phyloP scores from a whole-genome alignment of 2,113 vertebrate genomes.

The Smithornis capensis region DNA sequence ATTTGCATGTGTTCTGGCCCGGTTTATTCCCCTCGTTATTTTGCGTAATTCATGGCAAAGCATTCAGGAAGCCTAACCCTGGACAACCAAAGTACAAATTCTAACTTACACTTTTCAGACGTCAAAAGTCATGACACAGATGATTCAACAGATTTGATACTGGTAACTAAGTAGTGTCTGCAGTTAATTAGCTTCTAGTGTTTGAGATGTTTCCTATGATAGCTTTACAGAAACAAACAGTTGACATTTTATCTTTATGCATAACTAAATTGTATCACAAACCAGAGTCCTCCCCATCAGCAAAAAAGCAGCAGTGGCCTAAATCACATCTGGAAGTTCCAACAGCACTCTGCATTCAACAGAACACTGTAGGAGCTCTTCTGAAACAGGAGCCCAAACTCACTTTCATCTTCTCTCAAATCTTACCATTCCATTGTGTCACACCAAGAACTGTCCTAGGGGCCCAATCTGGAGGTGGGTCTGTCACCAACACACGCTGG shows the following conservation, averaged over 20 bases:
- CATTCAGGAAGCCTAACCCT: neutral
- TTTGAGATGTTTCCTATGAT: neutral
- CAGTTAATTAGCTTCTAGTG: neutral
- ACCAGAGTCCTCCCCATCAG: neutral
- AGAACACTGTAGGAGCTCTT: neutral
- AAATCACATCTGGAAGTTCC: neutral
- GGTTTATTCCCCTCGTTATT: neutral
- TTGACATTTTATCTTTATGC: neutral
- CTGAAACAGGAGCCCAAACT: neutral
- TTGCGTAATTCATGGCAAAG: neutral
- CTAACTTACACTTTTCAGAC: neutral
- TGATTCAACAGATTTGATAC: neutral
- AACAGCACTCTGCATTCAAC: neutral
- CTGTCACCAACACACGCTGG: neutral
- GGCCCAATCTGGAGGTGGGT: neutral
- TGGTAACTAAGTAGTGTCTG: neutral
- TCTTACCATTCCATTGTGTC: neutral
- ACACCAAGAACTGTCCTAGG: neutral
- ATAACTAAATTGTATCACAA: neutral
- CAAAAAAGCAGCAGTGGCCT: neutral
- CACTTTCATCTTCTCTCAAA: neutral
- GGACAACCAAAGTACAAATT: neutral
- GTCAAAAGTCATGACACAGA: neutral
- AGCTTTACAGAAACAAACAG: neutral
- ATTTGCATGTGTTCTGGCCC: neutral